Conservation (phyloP, 2,888 invertebrate genomes). For the Dryomyza anilis region DNA sequence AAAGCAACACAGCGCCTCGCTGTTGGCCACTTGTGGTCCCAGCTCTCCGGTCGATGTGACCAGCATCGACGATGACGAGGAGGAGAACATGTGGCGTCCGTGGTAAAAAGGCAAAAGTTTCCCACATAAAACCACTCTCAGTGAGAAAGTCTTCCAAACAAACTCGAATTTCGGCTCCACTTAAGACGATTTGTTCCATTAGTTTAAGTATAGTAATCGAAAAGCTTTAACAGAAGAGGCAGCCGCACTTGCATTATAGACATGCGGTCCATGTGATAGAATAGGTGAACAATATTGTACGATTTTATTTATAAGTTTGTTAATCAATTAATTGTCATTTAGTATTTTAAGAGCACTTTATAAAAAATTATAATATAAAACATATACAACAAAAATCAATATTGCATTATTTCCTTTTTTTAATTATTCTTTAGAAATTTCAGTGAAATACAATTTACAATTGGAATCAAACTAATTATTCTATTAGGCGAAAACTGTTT, state of each 20-base stretch:
- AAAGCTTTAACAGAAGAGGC: conserved; percentile 36
- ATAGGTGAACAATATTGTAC: not conserved
- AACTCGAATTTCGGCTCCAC: not conserved
- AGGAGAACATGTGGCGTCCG: conserved; percentile 57
- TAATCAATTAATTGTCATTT: conserved; percentile 28
- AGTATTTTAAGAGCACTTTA: conserved; percentile 22
- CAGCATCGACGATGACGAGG: conserved; percentile 36
- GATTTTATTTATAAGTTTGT: conserved; percentile 10
- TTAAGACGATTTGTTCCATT: conserved; percentile 1
- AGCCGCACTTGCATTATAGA: not conserved
- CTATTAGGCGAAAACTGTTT: too few species aligned
- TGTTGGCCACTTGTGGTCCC: conserved; percentile 49
- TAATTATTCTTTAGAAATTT: too few species aligned
- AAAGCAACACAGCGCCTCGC: conserved; percentile 30
- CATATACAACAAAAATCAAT: not conserved
- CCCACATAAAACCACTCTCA: not conserved
- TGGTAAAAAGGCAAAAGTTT: conserved; percentile 46
- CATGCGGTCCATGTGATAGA: conserved; percentile 26
- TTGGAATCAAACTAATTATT: too few species aligned
- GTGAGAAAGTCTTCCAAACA: conserved; percentile 26
- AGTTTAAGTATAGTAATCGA: conserved; percentile 22
- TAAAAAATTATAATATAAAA: not conserved
- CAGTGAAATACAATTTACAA: too few species aligned
- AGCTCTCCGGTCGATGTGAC: conserved; percentile 46
- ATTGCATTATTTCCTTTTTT: too few species aligned